Percentiles rank a stretch among this genome's conserved stretches.
These are phyloP conservation scores for Zaprionus tsacasi DNA, from an alignment of 1,140 invertebrate genomes.

Conservation along the genomic window DNA sequence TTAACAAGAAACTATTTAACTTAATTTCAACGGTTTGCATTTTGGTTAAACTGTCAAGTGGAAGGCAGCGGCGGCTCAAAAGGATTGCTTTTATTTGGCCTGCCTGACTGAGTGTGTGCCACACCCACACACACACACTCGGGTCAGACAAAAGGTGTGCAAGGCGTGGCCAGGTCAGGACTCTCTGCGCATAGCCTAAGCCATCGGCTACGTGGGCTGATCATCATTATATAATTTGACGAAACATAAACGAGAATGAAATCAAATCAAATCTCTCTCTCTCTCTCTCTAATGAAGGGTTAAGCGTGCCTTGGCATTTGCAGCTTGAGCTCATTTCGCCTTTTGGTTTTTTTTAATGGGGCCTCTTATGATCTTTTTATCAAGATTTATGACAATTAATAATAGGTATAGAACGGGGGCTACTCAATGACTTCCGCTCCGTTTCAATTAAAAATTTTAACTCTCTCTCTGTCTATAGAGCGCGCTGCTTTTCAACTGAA, in stretches of 20 bases:
- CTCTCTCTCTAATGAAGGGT: slow-evolving; percentile 38
- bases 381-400: slow-evolving; percentile 84
- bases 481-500: slow-evolving; percentile 21
- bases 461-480: slow-evolving; percentile 1
- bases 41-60: slow-evolving; percentile 81
- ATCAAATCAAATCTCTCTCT: slow-evolving; percentile 29
- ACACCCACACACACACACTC: slow-evolving; percentile 46
- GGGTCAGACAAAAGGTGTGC: slow-evolving; percentile 52
- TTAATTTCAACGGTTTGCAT: slow-evolving; percentile 75
- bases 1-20: slow-evolving; percentile 83
- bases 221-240: slow-evolving; percentile 80
- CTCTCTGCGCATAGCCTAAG: slow-evolving; percentile 17
- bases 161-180: slow-evolving; percentile 47
- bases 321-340: slow-evolving; percentile 66
- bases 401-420: slow-evolving; percentile 66
- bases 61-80: slow-evolving; percentile 35
- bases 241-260: slow-evolving; percentile 52
- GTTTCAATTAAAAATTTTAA: slow-evolving; percentile 67
- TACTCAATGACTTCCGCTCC: slow-evolving; percentile 71
- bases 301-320: slow-evolving; percentile 37
- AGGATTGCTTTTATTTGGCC: slow-evolving; percentile 74
- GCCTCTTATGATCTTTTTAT: slow-evolving; percentile 63
- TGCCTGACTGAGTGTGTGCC: slow-evolving; percentile 44
- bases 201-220: slow-evolving; percentile 50
- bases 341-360: slow-evolving; percentile 17